Evolutionary conservation across 2,888 invertebrate genomes (phyloP).

Genomic region (Nasonia oneida): DNA sequence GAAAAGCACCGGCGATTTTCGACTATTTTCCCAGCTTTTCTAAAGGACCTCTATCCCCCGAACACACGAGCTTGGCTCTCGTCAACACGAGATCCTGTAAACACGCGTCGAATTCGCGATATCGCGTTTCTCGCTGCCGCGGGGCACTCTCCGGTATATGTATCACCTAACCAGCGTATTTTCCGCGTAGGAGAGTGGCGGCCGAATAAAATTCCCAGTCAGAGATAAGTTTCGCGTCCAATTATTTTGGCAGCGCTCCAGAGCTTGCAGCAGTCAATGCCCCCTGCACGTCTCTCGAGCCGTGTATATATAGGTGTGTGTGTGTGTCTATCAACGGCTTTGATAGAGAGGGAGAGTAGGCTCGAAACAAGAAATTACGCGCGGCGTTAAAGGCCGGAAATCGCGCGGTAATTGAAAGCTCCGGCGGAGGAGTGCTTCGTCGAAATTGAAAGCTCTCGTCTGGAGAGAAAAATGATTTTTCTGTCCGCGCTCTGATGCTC

Average conservation of each 20-base stretch:
- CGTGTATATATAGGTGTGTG: not conserved
- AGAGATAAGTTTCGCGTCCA: slow-evolving; percentile 2
- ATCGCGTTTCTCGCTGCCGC: not conserved
- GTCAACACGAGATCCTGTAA: not conserved
- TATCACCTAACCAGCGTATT: not conserved
- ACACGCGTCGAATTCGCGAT: not conserved
- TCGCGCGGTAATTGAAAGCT: slow-evolving; percentile 75
- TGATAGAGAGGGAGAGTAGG: not conserved
- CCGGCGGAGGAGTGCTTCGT: slow-evolving; percentile 63
- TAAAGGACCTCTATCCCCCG: not conserved
- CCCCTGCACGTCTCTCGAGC: slow-evolving; percentile 1
- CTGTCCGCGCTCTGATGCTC: not conserved
- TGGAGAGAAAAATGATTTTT: not conserved
- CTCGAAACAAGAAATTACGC: slow-evolving; percentile 40
- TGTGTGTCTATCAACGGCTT: not conserved
- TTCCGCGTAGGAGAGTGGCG: not conserved
- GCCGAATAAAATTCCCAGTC: not conserved
- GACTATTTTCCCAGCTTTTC: not conserved
- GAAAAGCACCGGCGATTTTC: no score
- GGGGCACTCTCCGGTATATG: not conserved
- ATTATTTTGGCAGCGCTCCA: slow-evolving; percentile 54
- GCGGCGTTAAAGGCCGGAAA: slow-evolving; percentile 61
- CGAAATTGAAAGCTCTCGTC: not conserved
- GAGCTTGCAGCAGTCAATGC: not conserved
- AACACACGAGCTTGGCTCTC: not conserved